Base-by-base conservation (phyloP, 2,888 invertebrate species). In the Cyaniris semiargus region DNA sequence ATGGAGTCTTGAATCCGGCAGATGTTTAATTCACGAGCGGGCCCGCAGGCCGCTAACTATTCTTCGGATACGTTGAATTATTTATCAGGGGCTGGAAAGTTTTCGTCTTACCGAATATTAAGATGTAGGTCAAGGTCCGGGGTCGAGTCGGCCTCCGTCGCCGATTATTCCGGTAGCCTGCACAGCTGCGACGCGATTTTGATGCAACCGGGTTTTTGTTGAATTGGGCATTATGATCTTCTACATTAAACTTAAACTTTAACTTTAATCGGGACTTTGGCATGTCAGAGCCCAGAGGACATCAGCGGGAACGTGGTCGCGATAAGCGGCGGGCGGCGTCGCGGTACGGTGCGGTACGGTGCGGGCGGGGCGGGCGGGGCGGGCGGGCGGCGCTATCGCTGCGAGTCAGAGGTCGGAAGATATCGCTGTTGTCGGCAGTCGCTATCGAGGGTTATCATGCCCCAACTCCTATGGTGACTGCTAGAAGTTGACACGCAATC, bases 31-130 rank as follows among this genome's bases (percentile, higher is more conserved):
- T 83, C 82, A 83, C 79, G 78, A 82, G 81, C 70, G 53, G 71
- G 1, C 58, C 53, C 70, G n/a, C 27, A 27, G 78, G 76, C 76
- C 79, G 80, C 77, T 80, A 78, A 81, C 80, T 81, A 78, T 80
- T 79, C 78, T 79, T 81, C 79, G 79, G 80, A 21, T 21, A 48
- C 38, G 74, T 56, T 85, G 84, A 84, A 87, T 88, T 87, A 89
- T 88, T 87, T 85, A 87, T 86, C 78, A 85, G 84, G 80, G 80
- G 85, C 80, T 88, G 87, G 89, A 89, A 89, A 89, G 87, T 89
- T 89, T 74, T 88, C 78, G 84, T 79, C 84, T 87, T 85, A 85
- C 82, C 83, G 87, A 87, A 88, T 88, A 87, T 86, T 83, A 87
- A 88, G 83, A 89, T 87, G 87, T 87, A 82, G 86, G 88, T 87